phyloP scores from a whole-genome alignment of 2,113 vertebrate species.

The Tachycineta bicolor region DNA sequence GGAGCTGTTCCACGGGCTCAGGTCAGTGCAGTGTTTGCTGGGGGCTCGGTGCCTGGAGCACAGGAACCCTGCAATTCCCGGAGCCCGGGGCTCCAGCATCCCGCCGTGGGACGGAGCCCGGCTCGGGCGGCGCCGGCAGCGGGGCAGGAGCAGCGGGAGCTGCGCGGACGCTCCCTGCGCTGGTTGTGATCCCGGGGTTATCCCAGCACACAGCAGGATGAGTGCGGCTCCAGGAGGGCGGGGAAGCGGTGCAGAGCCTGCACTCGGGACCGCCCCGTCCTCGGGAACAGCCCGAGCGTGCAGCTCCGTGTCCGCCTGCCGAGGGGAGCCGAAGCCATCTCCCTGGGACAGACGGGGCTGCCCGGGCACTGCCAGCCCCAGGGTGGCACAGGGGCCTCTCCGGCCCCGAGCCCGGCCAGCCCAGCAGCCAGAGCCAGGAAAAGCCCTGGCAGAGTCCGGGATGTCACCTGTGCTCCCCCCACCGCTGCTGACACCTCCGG shows the following conservation, averaged over 20 bases:
- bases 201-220: background rate
- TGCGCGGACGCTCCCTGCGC: background rate
- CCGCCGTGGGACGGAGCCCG: background rate
- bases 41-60: no score
- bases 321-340: background rate
- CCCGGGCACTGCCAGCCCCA: background rate
- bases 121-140: background rate
- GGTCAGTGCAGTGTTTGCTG: no score
- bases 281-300: background rate
- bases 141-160: background rate
- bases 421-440: background rate
- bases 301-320: conserved; percentile 1
- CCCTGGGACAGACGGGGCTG: conserved; percentile 58
- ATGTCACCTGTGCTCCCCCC: background rate
- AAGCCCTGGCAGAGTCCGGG: background rate
- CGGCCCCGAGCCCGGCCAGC: background rate
- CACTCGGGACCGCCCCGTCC: background rate
- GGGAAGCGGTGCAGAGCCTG: background rate
- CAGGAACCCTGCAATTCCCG: no score
- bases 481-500: background rate
- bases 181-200: background rate
- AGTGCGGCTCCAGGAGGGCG: background rate
- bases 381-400: background rate
- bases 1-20: no score
- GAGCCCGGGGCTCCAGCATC: no score